Evolutionary conservation across 2,888 invertebrate genomes (phyloP).

Genomic region (Ptychoptera contaminata): DNA sequence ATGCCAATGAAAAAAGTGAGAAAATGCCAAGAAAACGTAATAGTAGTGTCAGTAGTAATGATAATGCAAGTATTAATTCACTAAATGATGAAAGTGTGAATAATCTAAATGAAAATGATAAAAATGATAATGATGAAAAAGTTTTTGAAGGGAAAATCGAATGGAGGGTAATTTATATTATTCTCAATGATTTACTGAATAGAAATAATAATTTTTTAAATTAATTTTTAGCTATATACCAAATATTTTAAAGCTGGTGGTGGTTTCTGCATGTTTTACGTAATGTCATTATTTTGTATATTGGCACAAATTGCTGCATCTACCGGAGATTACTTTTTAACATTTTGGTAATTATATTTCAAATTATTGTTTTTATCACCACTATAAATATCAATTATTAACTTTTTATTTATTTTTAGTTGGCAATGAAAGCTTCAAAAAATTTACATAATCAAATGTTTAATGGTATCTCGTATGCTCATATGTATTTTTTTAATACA

Average conservation of each 20-base stretch:
- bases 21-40: conserved; percentile 11
- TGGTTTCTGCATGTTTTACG: conserved; percentile 39
- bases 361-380: neutral
- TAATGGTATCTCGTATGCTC: conserved; percentile 57
- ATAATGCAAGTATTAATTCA: conserved; percentile 22
- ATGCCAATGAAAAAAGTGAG: conserved; percentile 14
- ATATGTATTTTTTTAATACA: conserved; percentile 75
- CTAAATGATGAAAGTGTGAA: conserved; percentile 7
- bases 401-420: conserved; percentile 41
- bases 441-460: conserved; percentile 75
- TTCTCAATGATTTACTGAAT: too few species aligned
- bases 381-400: too few species aligned
- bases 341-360: conserved; percentile 45
- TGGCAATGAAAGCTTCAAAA: conserved; percentile 59
- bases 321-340: conserved; percentile 61
- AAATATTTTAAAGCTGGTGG: conserved; percentile 60
- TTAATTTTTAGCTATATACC: conserved; percentile 42
- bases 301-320: conserved; percentile 55
- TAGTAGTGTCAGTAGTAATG: conserved; percentile 12
- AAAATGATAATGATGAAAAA: conserved; percentile 33
- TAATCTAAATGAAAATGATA: conserved; percentile 14
- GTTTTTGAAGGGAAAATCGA: neutral
- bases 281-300: conserved; percentile 45
- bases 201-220: neutral
- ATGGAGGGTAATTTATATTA: conserved; percentile 31